A percentile compares a stretch with the other conserved stretches of the same genome.
These are phyloP conservation scores for Python bivittatus DNA, from an alignment of 2,113 vertebrate genomes.

Conservation along the genomic window DNA sequence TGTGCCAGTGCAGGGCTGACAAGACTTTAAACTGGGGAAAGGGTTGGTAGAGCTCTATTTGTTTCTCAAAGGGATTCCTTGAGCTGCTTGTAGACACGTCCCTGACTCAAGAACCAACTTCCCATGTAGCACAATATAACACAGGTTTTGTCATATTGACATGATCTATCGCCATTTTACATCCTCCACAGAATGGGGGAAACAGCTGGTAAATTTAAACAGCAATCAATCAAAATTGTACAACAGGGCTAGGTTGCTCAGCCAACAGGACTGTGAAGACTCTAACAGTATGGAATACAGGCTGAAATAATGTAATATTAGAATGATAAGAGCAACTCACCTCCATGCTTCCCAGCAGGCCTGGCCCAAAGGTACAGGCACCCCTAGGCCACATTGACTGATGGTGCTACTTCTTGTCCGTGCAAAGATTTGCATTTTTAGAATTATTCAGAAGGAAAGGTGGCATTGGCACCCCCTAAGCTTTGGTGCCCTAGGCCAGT, in stretches of 20 bases:
- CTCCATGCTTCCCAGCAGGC: neutral
- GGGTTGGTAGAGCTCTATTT: neutral
- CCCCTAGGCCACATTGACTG: neutral
- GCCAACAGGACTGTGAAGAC: neutral
- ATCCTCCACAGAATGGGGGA: neutral
- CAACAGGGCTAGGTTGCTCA: neutral
- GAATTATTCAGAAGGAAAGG: neutral
- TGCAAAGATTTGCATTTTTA: neutral
- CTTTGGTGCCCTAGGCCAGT: neutral
- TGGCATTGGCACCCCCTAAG: neutral
- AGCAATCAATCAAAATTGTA: neutral
- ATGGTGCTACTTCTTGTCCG: neutral
- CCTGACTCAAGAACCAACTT: neutral
- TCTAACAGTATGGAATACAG: neutral
- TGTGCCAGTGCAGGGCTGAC: neutral
- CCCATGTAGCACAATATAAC: neutral
- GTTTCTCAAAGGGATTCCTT: neutral
- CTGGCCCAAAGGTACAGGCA: neutral
- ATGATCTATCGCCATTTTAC: neutral
- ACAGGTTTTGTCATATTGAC: neutral
- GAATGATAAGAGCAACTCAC: neutral
- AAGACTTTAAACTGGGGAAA: neutral
- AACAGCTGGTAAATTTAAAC: neutral
- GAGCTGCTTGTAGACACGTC: neutral
- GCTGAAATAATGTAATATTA: neutral